Evolutionary conservation across 2,797 vertebrate species (phyloP), one percentile per base, ranked within the genome.

Genomic region (Cichlasoma orientale): DNA sequence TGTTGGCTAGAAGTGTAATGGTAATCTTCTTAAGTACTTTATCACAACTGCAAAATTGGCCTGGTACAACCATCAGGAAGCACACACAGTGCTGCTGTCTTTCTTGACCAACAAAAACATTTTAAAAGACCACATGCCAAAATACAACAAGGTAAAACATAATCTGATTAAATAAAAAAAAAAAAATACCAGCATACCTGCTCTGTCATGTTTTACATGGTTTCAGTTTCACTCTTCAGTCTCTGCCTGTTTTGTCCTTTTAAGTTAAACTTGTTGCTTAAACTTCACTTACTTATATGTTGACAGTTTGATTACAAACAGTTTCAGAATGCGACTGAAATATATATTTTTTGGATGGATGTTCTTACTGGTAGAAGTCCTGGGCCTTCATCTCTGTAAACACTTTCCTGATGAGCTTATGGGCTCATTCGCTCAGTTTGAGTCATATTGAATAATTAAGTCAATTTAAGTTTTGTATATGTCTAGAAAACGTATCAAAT

Each of bases 181-280:
- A 33, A 8, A 33, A 33, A 33, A 33, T 33, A 33, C 7, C 10
- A 38, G 36, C 36, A 38, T 38, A 11, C 36, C 11, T 10, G 9
- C 3, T 38, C 36, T 11, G 11, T 10, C 0, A 23, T 41, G 36
- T 2, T 41, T 61, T 61, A 1, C 0, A 14, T 59, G 0, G 19
- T 14, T 38, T 59, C 36, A n/a, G 31, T 21, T 59, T 12, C 19
- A 1, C 57, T 59, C 31, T 36, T 41, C 1, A 16, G 21, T 61
- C 36, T 0, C 36, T 23, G 58, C 58, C 58, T 16, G 58, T 41
- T 63, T 23, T 63, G 4, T 41, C 6, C 1, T 59, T 36, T 5
- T 41, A 61, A 41, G 36, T 25, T 63, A 63, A 63, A 41, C 58
- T 61, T 59, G 57, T 14, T 59, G 36, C 13, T 36, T 36, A 59